Evolutionary conservation across 1,140 invertebrate genomes (phyloP).

Genomic region (Uloborus diversus): DNA sequence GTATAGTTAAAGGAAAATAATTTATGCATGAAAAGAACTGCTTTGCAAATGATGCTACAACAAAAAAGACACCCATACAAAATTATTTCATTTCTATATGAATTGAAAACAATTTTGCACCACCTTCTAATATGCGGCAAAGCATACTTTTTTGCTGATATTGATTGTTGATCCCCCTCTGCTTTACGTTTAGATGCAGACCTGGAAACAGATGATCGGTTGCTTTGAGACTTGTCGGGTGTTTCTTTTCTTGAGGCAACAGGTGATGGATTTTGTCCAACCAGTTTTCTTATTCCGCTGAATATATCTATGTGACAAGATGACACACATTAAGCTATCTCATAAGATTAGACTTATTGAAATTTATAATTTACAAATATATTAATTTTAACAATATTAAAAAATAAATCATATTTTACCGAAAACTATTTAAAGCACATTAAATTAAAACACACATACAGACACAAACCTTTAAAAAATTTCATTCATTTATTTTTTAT

Average conservation of each 20-base stretch:
- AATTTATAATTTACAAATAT: background rate
- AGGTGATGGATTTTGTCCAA: constrained; percentile 64
- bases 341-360: background rate
- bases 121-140: too few relatives aligned
- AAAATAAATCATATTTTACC: too few relatives aligned
- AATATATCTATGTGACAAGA: constrained; percentile 73
- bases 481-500: too few relatives aligned
- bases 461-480: too few relatives aligned
- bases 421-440: too few relatives aligned
- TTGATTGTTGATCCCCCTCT: constrained; percentile 48
- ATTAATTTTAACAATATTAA: background rate
- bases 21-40: too few relatives aligned
- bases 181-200: constrained; percentile 74
- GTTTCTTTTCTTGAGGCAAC: constrained; percentile 63
- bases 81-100: background rate
- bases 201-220: constrained; percentile 10
- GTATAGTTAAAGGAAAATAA: too few relatives aligned
- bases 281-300: constrained; percentile 79
- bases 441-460: too few relatives aligned
- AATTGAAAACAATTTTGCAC: too few relatives aligned
- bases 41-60: too few relatives aligned
- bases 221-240: constrained; percentile 66
- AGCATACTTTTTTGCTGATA: constrained; percentile 43
- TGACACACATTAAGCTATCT: constrained; percentile 21
- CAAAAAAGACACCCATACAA: too few relatives aligned